phyloP scores from a whole-genome alignment of 2,888 invertebrate genomes.

The Lypha dubia region DNA sequence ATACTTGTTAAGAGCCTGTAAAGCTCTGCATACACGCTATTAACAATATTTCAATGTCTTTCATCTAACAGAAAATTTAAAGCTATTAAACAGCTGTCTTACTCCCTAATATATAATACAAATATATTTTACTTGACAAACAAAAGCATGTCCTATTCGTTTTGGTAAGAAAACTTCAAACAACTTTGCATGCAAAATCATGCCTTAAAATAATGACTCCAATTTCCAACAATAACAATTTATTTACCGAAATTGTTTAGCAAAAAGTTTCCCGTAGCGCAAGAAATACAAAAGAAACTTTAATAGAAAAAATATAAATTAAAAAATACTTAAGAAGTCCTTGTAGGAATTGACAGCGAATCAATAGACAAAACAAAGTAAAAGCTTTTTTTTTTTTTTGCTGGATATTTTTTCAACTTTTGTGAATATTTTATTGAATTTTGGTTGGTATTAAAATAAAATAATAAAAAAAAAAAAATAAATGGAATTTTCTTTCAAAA shows the following conservation, averaged over 20 bases:
- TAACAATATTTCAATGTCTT: no score
- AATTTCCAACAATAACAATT: neutral
- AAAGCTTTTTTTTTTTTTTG: conserved; percentile 4
- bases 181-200: no score
- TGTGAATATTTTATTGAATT: conserved; percentile 48
- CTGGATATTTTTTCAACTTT: neutral
- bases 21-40: no score
- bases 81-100: no score
- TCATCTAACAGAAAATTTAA: no score
- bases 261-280: neutral
- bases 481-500: no score
- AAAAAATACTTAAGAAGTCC: conserved; percentile 2
- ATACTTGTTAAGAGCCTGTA: no score
- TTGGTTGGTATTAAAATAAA: neutral
- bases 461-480: neutral
- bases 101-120: no score
- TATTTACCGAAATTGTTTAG: neutral
- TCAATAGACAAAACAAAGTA: conserved; percentile 28
- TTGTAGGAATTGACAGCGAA: conserved; percentile 24
- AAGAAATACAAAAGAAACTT: neutral
- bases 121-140: no score
- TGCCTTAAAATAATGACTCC: no score
- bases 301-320: neutral
- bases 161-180: no score
- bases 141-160: no score